Base-by-base conservation (phyloP, 2,888 invertebrate species). In the Sarcophaga variegata region DNA sequence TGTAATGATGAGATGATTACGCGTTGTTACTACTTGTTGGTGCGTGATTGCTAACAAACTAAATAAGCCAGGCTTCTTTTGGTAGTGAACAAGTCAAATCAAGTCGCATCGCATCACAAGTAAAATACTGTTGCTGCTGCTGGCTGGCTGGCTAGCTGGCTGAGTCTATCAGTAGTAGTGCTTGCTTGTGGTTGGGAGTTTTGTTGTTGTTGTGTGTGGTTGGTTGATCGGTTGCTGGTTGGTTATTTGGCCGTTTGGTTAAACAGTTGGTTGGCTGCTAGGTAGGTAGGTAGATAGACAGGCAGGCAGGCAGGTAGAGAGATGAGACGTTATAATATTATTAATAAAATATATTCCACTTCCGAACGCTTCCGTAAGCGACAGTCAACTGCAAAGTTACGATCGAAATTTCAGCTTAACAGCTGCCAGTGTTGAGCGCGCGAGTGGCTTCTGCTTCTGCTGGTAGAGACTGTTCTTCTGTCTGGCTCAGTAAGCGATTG, bases 291-390 rank as follows among this genome's bases (percentile, higher is more conserved):
- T 49, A 14, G 49, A 49, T 49, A 14, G 54, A 4, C 25, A 49
- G 54, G 54, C 14, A 14, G 17, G 14, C 54, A 14, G 78, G 67
- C 64, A 70, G 82, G 80, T 78, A 80, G 81, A 84, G 54, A 14
- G 54, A 54, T 17, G 54, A 54, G 83, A 83, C 83, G 85, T 90
- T 92, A 54, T 54, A 92, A 93, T 92, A 93, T 92, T 93, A 93
- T 93, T 93, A 93, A 93, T 92, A 93, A 93, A 93, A 92, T 93
- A 93, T 93, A 93, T 93, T 92, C 91, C 93, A 93, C 93, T 93
- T 93, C 93, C 93, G 93, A 93, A 93, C 93, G 93, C 93, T 93
- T 93, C 93, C 93, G 93, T 93, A 93, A 93, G 92, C 93, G 91
- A 93, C 92, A 93, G 93, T 92, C 93, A 93, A 93, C 93, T 93